Percentiles rank a stretch among this genome's conserved stretches.
Conservation (phyloP, 2,797 vertebrate species). For the Heliangelus exortis region DNA sequence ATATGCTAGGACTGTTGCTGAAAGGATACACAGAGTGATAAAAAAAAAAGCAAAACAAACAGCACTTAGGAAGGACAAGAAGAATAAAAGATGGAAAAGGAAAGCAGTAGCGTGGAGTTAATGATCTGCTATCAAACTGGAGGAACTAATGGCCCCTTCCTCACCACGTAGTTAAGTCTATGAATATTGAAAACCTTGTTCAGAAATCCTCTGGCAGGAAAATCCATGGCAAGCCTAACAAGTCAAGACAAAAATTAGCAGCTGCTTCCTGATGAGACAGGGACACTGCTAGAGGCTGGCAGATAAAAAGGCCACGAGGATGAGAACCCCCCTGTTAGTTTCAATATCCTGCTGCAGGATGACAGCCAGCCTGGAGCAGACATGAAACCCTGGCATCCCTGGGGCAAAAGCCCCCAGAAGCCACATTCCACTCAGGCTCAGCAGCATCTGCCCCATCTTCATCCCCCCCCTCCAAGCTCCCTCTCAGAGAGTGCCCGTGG, state of each 20-base stretch:
- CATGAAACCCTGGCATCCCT: not conserved
- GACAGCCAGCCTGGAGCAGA: not conserved
- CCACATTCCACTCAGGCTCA: not conserved
- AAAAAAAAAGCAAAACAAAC: not conserved
- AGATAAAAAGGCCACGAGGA: not conserved
- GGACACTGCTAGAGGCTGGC: not conserved
- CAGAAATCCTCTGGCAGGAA: not conserved
- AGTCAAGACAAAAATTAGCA: not conserved
- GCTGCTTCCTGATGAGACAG: not conserved
- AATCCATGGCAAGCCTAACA: not conserved
- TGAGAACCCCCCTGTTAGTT: not conserved
- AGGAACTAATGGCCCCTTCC: constrained; percentile 4
- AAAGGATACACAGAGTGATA: not conserved
- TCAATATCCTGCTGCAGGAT: not conserved
- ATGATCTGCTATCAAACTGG: constrained; percentile 14
- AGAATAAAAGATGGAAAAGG: constrained; percentile 1
- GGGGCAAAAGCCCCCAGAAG: not conserved
- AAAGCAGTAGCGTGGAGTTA: not conserved
- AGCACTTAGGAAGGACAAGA: constrained; percentile 7
- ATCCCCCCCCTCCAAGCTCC: not conserved
- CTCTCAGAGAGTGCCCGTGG: accelerated
- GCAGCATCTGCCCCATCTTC: not conserved
- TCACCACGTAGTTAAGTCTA: not conserved
- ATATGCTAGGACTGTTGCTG: not conserved
- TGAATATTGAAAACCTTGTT: constrained; percentile 36